phyloP scores from a whole-genome alignment of 2,797 vertebrate genomes.

The Rhinogobio ventralis region DNA sequence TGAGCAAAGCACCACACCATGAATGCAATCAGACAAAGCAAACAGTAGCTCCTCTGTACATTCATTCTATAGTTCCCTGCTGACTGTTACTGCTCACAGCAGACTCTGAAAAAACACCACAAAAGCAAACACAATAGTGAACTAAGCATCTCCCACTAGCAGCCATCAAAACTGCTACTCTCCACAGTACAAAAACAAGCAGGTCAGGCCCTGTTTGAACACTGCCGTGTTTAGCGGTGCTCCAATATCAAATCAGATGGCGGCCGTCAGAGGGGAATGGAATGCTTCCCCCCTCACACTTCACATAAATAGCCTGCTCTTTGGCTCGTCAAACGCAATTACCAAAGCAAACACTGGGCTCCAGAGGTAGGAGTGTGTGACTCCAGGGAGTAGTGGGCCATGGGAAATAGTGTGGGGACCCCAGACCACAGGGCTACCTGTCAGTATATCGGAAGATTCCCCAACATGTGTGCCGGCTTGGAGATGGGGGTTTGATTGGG shows the following conservation, averaged over 20 bases:
- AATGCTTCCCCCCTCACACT: slow-evolving; percentile 67
- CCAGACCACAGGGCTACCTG: slow-evolving; percentile 22
- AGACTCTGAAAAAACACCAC: slow-evolving; percentile 55
- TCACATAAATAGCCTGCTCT: slow-evolving; percentile 72
- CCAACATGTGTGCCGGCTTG: neutral
- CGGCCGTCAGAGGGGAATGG: slow-evolving; percentile 51
- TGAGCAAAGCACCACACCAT: slow-evolving; percentile 50
- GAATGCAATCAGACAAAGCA: slow-evolving; percentile 60
- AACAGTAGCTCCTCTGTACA: slow-evolving; percentile 53
- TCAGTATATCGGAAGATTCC: slow-evolving; percentile 22
- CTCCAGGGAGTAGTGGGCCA: slow-evolving; percentile 8
- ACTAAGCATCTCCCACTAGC: slow-evolving; percentile 40
- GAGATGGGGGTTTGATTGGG: slow-evolving; percentile 3
- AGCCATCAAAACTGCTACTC: slow-evolving; percentile 62
- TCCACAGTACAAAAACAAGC: slow-evolving; percentile 75
- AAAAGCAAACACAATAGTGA: slow-evolving; percentile 53
- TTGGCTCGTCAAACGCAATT: slow-evolving; percentile 74
- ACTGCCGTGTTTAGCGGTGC: slow-evolving; percentile 9
- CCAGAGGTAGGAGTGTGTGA: slow-evolving; percentile 45
- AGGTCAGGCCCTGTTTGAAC: slow-evolving; percentile 68
- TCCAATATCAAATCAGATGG: slow-evolving; percentile 52
- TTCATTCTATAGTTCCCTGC: slow-evolving; percentile 49
- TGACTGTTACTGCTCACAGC: slow-evolving; percentile 56
- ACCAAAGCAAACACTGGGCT: slow-evolving; percentile 69
- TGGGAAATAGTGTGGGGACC: slow-evolving; percentile 20